Conservation (phyloP, 2,888 invertebrate genomes). For the Pachydiplax longipennis region DNA sequence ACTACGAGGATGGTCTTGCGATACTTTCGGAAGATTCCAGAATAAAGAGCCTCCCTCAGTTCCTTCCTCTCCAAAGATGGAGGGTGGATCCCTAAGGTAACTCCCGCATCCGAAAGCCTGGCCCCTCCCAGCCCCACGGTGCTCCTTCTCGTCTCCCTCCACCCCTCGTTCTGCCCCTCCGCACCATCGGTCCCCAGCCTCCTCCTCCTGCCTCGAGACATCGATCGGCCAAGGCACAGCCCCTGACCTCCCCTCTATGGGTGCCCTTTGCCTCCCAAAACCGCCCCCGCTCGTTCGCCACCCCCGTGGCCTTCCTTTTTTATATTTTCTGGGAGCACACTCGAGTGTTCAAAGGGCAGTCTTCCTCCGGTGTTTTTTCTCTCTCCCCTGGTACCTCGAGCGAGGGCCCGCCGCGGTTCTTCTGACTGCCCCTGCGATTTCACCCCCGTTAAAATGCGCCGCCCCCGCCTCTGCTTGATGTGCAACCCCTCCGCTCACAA, state of each 20-base stretch:
- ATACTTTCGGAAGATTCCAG: conserved; percentile 80
- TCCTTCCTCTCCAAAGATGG: conserved; percentile 70
- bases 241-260: conserved; percentile 10
- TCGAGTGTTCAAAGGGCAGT: conserved; percentile 27
- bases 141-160: conserved; percentile 62
- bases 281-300: background rate
- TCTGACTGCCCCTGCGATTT: background rate
- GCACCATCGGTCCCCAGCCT: conserved; percentile 55
- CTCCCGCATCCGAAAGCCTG: conserved; percentile 57
- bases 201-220: conserved; percentile 57
- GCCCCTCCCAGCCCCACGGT: conserved; percentile 60
- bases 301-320: background rate
- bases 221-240: conserved; percentile 37
- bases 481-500: background rate
- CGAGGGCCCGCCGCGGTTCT: background rate
- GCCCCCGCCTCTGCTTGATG: background rate
- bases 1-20: conserved; percentile 78
- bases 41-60: conserved; percentile 75
- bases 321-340: background rate
- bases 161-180: conserved; percentile 56
- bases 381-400: background rate
- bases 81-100: conserved; percentile 63
- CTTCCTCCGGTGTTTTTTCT: background rate
- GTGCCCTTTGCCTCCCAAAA: conserved; percentile 7
- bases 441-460: background rate